phyloP scores from a whole-genome alignment of 1,140 invertebrate species.

The Bactericera cockerelli region DNA sequence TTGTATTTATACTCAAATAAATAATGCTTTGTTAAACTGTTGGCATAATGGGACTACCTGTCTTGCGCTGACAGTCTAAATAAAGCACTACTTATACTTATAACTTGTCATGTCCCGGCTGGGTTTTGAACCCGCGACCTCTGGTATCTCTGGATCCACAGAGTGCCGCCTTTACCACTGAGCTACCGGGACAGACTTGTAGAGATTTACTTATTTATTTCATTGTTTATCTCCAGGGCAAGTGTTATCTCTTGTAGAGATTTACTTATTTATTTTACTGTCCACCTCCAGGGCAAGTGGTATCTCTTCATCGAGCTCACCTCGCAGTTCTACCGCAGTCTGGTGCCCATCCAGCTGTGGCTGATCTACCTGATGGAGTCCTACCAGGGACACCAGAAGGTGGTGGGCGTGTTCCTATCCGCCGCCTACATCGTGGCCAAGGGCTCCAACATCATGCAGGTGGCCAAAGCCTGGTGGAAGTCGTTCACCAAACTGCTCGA shows the following conservation, averaged over 20 bases:
- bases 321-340: constrained; percentile 65
- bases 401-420: constrained; percentile 62
- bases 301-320: constrained; percentile 68
- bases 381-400: constrained; percentile 53
- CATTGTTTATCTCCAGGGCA: constrained; percentile 71
- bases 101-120: no score
- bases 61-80: no score
- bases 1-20: no score
- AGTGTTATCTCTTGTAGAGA: constrained; percentile 75
- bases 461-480: constrained; percentile 34
- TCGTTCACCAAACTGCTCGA: constrained; percentile 54
- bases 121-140: no score
- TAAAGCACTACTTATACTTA: no score
- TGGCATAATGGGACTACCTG: no score
- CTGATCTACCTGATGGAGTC: constrained; percentile 62
- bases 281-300: constrained; percentile 67
- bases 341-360: constrained; percentile 71
- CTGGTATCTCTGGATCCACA: no score
- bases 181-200: no score
- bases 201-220: no score
- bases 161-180: no score
- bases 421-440: constrained; percentile 65
- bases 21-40: no score
- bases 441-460: constrained; percentile 46
- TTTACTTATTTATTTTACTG: constrained; percentile 68